These are phyloP conservation scores for Coregonus clupeaformis DNA, from an alignment of 2,113 vertebrate species.

Conservation along the genomic window DNA sequence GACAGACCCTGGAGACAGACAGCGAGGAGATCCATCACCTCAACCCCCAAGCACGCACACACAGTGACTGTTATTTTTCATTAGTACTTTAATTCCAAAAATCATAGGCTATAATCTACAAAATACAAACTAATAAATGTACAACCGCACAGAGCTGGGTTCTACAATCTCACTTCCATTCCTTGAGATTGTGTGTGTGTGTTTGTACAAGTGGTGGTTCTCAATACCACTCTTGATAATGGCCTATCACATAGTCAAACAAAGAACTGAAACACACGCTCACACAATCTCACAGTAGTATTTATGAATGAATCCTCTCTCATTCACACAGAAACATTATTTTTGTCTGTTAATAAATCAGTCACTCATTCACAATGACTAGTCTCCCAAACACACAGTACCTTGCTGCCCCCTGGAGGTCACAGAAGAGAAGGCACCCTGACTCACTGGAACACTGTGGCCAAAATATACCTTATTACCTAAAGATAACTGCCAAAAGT, in stretches of 20 bases:
- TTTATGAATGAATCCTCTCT: neutral
- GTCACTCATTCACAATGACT: neutral
- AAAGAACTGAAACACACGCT: neutral
- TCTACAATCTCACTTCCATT: constrained; percentile 20
- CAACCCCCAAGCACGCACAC: neutral
- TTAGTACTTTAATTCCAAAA: constrained; percentile 68
- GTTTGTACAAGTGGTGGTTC: constrained; percentile 15
- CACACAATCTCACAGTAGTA: neutral
- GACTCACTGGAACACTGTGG: neutral
- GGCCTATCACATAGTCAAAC: constrained; percentile 12
- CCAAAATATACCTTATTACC: neutral
- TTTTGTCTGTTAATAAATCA: neutral
- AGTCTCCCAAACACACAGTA: neutral
- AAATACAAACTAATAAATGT: constrained; percentile 23
- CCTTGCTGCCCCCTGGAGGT: constrained; percentile 54
- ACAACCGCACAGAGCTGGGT: constrained; percentile 13
- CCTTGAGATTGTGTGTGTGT: constrained; percentile 8
- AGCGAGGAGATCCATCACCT: too few relatives aligned
- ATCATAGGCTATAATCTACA: constrained; percentile 40
- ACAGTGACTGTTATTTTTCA: constrained; percentile 9
- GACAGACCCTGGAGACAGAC: too few relatives aligned
- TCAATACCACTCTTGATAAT: neutral
- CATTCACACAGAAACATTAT: neutral
- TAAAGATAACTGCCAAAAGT: neutral
- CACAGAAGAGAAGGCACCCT: constrained; percentile 44